Conservation (phyloP, 2,113 vertebrate species). For the Hippocampus mohnikei region DNA sequence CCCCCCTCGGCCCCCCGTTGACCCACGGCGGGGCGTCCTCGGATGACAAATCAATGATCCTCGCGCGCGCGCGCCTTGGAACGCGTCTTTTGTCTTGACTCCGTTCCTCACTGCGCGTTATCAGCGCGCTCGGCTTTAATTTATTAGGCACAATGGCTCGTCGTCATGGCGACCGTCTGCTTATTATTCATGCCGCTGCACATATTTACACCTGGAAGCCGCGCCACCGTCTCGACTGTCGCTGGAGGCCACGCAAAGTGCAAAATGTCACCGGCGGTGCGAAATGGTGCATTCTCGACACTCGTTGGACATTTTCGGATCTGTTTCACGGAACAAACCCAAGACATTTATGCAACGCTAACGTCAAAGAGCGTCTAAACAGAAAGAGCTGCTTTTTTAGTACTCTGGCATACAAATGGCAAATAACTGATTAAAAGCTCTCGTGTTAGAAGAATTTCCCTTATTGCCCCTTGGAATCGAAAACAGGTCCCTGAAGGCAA, state of each 20-base stretch:
- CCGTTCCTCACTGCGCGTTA: neutral
- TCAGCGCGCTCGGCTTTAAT: conserved; percentile 2
- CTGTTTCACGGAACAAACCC: neutral
- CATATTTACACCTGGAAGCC: conserved; percentile 43
- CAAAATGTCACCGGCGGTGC: conserved; percentile 11
- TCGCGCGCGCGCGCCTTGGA: neutral
- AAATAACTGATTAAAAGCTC: neutral
- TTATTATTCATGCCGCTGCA: conserved; percentile 35
- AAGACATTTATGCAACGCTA: too few species aligned
- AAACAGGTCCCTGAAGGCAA: neutral
- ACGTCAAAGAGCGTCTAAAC: neutral
- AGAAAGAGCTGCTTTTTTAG: too few species aligned
- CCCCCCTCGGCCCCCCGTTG: conserved; percentile 4
- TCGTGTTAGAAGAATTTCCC: neutral
- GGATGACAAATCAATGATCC: conserved; percentile 19
- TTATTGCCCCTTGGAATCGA: neutral
- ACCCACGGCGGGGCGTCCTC: conserved; percentile 35
- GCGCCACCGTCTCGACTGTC: conserved; percentile 7
- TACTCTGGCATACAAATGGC: too few species aligned
- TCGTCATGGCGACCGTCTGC: conserved; percentile 16
- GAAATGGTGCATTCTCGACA: neutral
- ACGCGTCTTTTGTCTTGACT: neutral
- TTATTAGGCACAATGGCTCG: conserved; percentile 2
- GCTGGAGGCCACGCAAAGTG: conserved; percentile 8
- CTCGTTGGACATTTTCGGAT: neutral